Evolutionary conservation across 2,113 vertebrate genomes (phyloP).

Genomic region (Microtus richardsoni): DNA sequence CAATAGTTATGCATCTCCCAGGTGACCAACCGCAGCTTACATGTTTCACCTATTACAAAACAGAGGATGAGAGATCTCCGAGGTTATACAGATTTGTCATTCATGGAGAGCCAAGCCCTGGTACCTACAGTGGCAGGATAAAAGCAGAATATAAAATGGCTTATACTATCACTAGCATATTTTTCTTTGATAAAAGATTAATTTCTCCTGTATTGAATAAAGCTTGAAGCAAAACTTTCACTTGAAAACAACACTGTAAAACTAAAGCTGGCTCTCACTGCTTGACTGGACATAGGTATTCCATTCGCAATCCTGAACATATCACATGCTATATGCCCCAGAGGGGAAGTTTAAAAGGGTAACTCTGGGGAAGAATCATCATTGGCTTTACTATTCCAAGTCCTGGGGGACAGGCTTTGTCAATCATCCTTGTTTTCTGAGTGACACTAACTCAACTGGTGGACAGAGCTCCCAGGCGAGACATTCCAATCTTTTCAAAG

Average conservation of each 20-base stretch:
- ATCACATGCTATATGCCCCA: neutral
- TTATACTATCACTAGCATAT: constrained; percentile 13
- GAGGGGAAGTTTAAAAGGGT: constrained; percentile 44
- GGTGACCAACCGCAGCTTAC: constrained; percentile 24
- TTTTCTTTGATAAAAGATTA: constrained; percentile 21
- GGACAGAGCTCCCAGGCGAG: neutral
- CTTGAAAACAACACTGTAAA: constrained; percentile 43
- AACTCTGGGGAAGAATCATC: neutral
- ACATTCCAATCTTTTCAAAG: neutral
- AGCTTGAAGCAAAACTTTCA: constrained; percentile 43
- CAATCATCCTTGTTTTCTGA: constrained; percentile 51
- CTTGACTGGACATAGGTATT: neutral
- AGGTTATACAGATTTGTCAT: constrained; percentile 37
- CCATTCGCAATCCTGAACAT: neutral
- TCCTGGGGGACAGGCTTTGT: neutral
- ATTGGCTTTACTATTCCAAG: neutral
- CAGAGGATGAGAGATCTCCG: neutral
- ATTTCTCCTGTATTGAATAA: constrained; percentile 50
- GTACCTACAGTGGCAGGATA: neutral
- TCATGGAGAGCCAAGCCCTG: neutral
- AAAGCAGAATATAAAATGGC: neutral
- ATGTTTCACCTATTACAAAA: constrained; percentile 49
- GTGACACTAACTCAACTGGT: neutral
- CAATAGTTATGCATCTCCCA: neutral
- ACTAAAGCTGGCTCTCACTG: neutral